Conservation (phyloP, 2,797 vertebrate species). For the Lutjanus campechanus region DNA sequence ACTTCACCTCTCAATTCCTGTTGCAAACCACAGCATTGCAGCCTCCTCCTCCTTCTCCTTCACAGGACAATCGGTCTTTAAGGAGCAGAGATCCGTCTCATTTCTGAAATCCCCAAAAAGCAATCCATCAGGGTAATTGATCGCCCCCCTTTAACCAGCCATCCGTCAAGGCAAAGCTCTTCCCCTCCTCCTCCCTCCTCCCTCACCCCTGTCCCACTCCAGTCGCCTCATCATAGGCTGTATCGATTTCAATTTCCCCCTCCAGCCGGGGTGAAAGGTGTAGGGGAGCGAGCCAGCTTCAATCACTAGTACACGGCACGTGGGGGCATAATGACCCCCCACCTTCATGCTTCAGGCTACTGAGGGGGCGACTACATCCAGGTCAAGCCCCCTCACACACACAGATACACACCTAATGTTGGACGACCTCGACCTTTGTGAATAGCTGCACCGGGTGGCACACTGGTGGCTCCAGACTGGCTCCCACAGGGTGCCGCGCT, state of each 20-base stretch:
- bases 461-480: conserved; percentile 43
- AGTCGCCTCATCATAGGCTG: conserved; percentile 75
- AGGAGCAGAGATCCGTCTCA: conserved; percentile 58
- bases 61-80: conserved; percentile 49
- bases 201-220: conserved; percentile 52
- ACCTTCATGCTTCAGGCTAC: conserved; percentile 41
- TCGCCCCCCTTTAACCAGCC: conserved; percentile 75
- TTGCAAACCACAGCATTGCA: too few species aligned
- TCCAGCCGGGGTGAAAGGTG: conserved; percentile 71
- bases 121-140: conserved; percentile 83
- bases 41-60: not conserved
- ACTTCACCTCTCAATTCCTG: too few species aligned
- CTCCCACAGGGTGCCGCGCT: conserved; percentile 32
- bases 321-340: conserved; percentile 60
- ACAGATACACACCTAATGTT: conserved; percentile 23
- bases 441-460: not conserved
- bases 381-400: conserved; percentile 57
- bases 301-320: conserved; percentile 49
- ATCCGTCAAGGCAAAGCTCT: conserved; percentile 67
- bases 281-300: conserved; percentile 63
- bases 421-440: conserved; percentile 27
- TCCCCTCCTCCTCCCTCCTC: not conserved
- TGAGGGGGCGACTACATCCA: conserved; percentile 65
- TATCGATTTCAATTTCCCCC: conserved; percentile 82
- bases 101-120: conserved; percentile 73